Conservation (phyloP, 2,113 vertebrate genomes). For the Cranoglanis bouderius region DNA sequence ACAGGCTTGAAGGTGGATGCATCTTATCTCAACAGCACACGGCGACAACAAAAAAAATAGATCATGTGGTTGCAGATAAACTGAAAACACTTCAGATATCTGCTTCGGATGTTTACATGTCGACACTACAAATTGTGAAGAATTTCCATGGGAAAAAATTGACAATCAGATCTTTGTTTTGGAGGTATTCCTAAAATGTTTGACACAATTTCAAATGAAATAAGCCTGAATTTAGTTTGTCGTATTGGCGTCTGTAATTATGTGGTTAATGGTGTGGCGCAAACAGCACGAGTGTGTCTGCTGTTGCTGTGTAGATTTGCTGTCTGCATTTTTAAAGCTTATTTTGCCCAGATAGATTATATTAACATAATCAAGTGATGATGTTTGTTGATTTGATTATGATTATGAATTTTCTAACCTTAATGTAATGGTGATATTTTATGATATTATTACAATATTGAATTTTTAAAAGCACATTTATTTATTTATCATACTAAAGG, state of each 20-base stretch:
- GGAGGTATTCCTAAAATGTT: not conserved
- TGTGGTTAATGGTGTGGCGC: not conserved
- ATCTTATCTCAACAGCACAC: not conserved
- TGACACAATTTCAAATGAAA: not conserved
- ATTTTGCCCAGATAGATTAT: not conserved
- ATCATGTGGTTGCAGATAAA: not conserved
- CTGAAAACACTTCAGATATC: not conserved
- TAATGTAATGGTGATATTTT: not conserved
- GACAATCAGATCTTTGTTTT: not conserved
- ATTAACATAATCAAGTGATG: not conserved
- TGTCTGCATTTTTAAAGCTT: slow-evolving; percentile 2
- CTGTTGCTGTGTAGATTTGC: not conserved
- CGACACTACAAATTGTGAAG: not conserved
- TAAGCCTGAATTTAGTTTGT: slow-evolving; percentile 3
- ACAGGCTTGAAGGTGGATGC: not conserved
- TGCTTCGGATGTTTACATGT: slow-evolving; percentile 10
- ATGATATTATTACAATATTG: not conserved
- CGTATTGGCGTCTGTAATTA: not conserved
- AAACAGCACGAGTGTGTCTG: not conserved
- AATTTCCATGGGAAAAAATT: not conserved
- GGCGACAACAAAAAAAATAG: not conserved
- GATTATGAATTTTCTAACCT: not conserved
- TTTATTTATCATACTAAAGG: not conserved
- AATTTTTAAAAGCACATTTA: not conserved
- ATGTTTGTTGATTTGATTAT: not conserved